Base-by-base conservation (phyloP, 2,113 vertebrate genomes). In the Myiagra hebetior region DNA sequence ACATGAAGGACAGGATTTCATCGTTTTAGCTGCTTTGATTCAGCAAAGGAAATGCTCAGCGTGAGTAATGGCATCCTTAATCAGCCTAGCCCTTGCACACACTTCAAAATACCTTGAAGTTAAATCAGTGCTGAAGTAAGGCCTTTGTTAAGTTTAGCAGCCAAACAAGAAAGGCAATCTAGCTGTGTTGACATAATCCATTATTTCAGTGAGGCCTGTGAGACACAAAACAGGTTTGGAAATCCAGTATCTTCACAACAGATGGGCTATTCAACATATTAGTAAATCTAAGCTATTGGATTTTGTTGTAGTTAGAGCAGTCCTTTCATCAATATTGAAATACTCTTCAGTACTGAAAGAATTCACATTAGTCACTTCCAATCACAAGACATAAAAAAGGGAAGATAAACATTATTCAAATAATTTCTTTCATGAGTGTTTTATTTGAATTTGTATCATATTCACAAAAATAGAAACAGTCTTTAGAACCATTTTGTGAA, bases 391-490 rank as follows among this genome's bases (percentile, higher is more conserved):
- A 47, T 39, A 47, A 88, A 70, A 75, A 74, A 63, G 22, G 11
- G 77, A 95, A 94, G 89, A 95, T n/a, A 85, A 95, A 64, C 35
- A 82, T 79, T 64, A 27, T 70, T 44, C 56, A 77, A 68, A 28
- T 84, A 42, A 27, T 62, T 87, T 76, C 9, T 95, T 89, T 96
- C 52, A 67, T 37, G 37, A 88, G 55, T 86, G 55, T 96, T 98
- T 98, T 98, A 98, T 98, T 98, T 97, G 73, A 87, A 89, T 97
- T 94, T 91, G 62, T 95, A 68, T 79, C 77, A 93, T 94, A 92
- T 70, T 87, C 89, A 95, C 94, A 87, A 95, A 97, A 97, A 92
- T 80, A 97, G 73, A 92, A 92, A 92, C 39, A 83, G 86, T 92
- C 80, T 97, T 96, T 90, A 94, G 92, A 96, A 97, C 95, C 39